Percentiles rank a stretch among this genome's conserved stretches.
phyloP scores from a whole-genome alignment of 2,797 vertebrate species.

The Sebastes iracundus region DNA sequence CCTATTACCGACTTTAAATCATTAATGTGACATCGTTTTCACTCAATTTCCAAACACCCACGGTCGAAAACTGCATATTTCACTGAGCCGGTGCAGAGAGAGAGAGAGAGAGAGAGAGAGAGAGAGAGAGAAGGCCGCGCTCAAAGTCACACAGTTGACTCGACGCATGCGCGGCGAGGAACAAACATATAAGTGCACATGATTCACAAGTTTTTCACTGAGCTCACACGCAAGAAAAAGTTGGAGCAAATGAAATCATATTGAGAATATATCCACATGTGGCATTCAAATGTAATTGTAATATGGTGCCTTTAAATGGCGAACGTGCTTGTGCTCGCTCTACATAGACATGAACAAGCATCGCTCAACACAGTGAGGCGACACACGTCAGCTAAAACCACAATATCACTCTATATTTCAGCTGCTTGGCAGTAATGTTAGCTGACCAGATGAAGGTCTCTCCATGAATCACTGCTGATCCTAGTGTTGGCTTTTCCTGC shows the following conservation, averaged over 20 bases:
- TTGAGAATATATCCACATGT: neutral
- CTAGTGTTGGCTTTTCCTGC: too few relatives aligned
- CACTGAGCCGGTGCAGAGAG: conserved; percentile 55
- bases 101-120: too few relatives aligned
- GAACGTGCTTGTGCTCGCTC: too few relatives aligned
- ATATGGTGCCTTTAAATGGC: neutral
- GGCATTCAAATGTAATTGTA: conserved; percentile 44
- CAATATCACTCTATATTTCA: too few relatives aligned
- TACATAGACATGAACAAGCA: too few relatives aligned
- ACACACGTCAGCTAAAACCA: too few relatives aligned
- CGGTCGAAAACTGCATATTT: conserved; percentile 74
- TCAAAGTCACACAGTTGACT: conserved; percentile 22
- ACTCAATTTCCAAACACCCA: conserved; percentile 86
- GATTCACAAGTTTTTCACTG: neutral
- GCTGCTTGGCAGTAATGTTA: too few relatives aligned
- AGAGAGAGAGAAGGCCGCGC: neutral
- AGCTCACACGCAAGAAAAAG: conserved; percentile 11
- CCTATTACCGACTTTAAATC: conserved; percentile 89
- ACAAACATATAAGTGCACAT: neutral
- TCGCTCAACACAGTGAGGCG: too few relatives aligned
- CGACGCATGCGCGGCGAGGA: neutral
- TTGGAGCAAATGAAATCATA: conserved; percentile 8
- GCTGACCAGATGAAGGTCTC: too few relatives aligned
- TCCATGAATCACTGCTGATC: too few relatives aligned
- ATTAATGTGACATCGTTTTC: conserved; percentile 88